Evolutionary conservation across 2,113 vertebrate genomes (phyloP).

Genomic region (Micromys minutus): DNA sequence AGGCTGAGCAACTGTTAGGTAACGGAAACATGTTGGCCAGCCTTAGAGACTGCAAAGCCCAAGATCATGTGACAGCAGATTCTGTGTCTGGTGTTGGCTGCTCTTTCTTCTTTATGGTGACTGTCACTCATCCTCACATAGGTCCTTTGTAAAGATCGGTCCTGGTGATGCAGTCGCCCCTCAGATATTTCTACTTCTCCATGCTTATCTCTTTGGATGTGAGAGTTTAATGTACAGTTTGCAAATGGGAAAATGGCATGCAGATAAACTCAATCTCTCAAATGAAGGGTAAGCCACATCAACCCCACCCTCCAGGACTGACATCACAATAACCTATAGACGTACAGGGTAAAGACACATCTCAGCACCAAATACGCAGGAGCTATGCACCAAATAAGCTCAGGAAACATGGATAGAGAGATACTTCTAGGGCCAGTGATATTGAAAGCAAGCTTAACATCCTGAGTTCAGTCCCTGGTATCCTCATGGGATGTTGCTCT

Average conservation of each 20-base stretch:
- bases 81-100: not conserved
- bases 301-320: not conserved
- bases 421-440: not conserved
- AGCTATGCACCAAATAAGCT: not conserved
- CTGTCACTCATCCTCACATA: too few relatives aligned
- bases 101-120: not conserved
- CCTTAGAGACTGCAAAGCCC: not conserved
- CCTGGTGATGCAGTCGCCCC: too few relatives aligned
- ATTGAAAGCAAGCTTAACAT: not conserved
- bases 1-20: not conserved
- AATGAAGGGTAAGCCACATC: not conserved
- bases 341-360: not conserved
- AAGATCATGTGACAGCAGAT: not conserved
- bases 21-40: not conserved
- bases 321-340: not conserved
- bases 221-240: not conserved
- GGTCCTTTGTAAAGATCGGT: not conserved
- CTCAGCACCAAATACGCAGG: not conserved
- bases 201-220: too few relatives aligned
- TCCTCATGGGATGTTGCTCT: not conserved
- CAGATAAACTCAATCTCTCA: not conserved
- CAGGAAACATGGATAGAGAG: not conserved
- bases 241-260: not conserved
- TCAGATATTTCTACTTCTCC: not conserved
- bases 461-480: not conserved